Conservation (phyloP, 1,140 invertebrate species). For the Patella vulgata region DNA sequence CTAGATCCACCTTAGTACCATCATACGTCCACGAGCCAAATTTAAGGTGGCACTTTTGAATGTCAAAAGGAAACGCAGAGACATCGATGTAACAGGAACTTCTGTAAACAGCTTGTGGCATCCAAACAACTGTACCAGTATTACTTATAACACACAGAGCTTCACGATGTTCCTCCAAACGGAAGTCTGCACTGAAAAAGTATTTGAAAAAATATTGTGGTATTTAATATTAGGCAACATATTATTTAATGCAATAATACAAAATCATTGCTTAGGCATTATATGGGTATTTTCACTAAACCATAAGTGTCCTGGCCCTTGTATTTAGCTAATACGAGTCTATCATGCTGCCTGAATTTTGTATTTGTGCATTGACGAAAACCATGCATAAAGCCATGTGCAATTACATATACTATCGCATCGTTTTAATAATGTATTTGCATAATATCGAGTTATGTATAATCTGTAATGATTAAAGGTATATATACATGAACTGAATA, state of each 20-base stretch:
- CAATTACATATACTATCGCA: no score
- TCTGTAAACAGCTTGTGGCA: slow-evolving; percentile 98
- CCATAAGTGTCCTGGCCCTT: no score
- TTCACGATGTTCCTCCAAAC: slow-evolving; percentile 61
- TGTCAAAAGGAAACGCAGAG: slow-evolving; percentile 65
- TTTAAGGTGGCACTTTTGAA: slow-evolving; percentile 63
- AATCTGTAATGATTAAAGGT: no score
- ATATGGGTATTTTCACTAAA: no score
- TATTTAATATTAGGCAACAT: neutral
- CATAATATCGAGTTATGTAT: no score
- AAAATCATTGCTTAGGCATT: no score
- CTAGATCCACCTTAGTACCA: slow-evolving; percentile 59
- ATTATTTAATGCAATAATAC: neutral
- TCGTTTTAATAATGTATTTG: no score
- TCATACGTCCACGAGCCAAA: slow-evolving; percentile 67
- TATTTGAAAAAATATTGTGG: slow-evolving; percentile 13
- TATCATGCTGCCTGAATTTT: no score
- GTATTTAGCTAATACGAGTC: no score
- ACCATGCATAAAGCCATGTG: no score
- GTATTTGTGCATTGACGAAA: no score
- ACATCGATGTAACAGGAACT: slow-evolving; percentile 86
- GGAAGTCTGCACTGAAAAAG: slow-evolving; percentile 60
- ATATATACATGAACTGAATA: no score
- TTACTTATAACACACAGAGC: slow-evolving; percentile 69
- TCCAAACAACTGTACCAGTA: slow-evolving; percentile 95